phyloP scores from a whole-genome alignment of 2,888 invertebrate genomes.

The Hypercompe scribonia region DNA sequence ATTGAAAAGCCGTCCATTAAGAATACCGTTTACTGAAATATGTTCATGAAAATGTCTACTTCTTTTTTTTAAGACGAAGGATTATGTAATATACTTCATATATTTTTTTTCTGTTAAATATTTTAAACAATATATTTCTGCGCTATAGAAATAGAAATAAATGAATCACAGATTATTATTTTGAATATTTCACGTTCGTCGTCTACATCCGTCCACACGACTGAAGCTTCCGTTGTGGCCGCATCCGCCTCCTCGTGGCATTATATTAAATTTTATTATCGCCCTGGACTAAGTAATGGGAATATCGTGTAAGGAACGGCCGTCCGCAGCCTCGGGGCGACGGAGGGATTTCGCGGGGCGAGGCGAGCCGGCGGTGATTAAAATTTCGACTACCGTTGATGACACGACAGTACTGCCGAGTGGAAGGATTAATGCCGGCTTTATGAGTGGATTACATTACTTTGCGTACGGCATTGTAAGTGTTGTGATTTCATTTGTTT shows the following conservation, averaged over 20 bases:
- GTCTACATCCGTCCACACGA: slow-evolving; percentile 49
- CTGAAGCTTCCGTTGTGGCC: slow-evolving; percentile 72
- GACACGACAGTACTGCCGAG: slow-evolving; percentile 81
- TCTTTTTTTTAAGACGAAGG: background rate
- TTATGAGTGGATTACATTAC: slow-evolving; percentile 84
- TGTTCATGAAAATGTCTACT: background rate
- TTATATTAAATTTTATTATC: slow-evolving; percentile 87
- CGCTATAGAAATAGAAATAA: background rate
- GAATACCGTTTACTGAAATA: background rate
- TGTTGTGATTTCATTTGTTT: slow-evolving; percentile 71
- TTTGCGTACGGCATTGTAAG: slow-evolving; percentile 65
- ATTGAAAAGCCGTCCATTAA: background rate
- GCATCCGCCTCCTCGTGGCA: slow-evolving; percentile 80
- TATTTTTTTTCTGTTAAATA: background rate
- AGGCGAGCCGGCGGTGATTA: slow-evolving; percentile 74
- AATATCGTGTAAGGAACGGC: slow-evolving; percentile 87
- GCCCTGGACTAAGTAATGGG: slow-evolving; percentile 87
- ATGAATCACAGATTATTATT: slow-evolving; percentile 6
- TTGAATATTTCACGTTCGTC: slow-evolving; percentile 50
- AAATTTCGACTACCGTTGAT: slow-evolving; percentile 85
- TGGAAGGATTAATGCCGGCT: slow-evolving; percentile 82
- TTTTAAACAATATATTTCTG: background rate
- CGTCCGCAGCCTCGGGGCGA: slow-evolving; percentile 78
- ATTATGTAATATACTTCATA: no score
- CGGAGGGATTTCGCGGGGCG: slow-evolving; percentile 53